Conservation (phyloP, 2,797 vertebrate genomes). For the Acanthornis magna region DNA sequence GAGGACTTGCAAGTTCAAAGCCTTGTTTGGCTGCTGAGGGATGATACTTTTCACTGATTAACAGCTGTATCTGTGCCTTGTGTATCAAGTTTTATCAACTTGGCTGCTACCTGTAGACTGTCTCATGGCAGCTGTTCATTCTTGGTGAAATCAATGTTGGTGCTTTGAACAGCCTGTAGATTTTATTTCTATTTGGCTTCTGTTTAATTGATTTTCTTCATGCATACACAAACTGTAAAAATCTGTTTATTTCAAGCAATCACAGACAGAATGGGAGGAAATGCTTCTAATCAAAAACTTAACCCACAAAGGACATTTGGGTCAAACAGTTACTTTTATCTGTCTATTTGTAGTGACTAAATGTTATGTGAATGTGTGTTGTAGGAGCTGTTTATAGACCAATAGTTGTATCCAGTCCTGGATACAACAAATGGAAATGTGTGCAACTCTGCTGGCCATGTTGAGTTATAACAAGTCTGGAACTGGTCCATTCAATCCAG, state of each 20-base stretch:
- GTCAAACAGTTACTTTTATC: slow-evolving; percentile 46
- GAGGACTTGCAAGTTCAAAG: background rate
- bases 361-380: background rate
- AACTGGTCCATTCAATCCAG: background rate
- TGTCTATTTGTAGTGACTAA: background rate
- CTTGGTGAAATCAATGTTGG: background rate
- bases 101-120: background rate
- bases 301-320: background rate
- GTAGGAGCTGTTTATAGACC: background rate
- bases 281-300: slow-evolving; percentile 28
- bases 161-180: background rate
- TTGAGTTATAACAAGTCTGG: background rate
- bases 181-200: slow-evolving; percentile 43
- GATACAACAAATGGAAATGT: background rate
- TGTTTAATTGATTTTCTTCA: slow-evolving; percentile 38
- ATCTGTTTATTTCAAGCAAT: slow-evolving; percentile 27
- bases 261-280: slow-evolving; percentile 20
- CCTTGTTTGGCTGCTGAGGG: background rate
- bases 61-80: background rate
- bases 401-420: background rate
- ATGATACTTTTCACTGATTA: background rate
- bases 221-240: background rate
- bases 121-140: background rate
- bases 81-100: background rate
- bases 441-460: background rate